phyloP scores from a whole-genome alignment of 2,797 vertebrate genomes.

The Darevskia mixta region DNA sequence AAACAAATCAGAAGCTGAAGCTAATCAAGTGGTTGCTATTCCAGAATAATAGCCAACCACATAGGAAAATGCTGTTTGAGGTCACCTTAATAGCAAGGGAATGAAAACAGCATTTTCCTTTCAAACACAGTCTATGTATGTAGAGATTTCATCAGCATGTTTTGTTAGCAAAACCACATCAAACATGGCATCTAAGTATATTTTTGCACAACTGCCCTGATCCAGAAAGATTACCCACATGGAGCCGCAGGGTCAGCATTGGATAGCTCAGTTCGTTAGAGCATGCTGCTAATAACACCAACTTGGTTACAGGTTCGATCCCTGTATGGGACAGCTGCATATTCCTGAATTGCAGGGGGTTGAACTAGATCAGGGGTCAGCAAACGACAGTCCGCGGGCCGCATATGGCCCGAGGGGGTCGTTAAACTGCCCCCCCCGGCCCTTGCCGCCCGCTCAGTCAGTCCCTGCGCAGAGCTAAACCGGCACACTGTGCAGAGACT shows the following conservation, averaged over 20 bases:
- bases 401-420: no score
- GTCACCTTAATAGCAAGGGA: neutral
- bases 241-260: no score
- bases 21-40: constrained; percentile 12
- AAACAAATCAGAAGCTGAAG: constrained; percentile 6
- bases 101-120: constrained; percentile 13
- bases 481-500: rapidly evolving
- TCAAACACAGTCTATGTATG: neutral
- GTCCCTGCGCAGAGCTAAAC: no score
- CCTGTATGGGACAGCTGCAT: no score
- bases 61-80: constrained; percentile 8
- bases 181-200: neutral
- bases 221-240: neutral
- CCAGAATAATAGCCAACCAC: constrained; percentile 20
- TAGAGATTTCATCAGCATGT: constrained; percentile 30
- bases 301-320: no score
- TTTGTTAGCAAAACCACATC: constrained; percentile 25
- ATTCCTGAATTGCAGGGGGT: no score
- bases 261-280: no score
- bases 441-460: no score
- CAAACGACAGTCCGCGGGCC: no score
- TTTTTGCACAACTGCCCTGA: neutral
- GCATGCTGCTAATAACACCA: no score
- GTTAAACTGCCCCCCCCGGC: no score
- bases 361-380: no score